Evolutionary conservation across 2,888 invertebrate species (phyloP).

Genomic region (Nomada ruficornis): DNA sequence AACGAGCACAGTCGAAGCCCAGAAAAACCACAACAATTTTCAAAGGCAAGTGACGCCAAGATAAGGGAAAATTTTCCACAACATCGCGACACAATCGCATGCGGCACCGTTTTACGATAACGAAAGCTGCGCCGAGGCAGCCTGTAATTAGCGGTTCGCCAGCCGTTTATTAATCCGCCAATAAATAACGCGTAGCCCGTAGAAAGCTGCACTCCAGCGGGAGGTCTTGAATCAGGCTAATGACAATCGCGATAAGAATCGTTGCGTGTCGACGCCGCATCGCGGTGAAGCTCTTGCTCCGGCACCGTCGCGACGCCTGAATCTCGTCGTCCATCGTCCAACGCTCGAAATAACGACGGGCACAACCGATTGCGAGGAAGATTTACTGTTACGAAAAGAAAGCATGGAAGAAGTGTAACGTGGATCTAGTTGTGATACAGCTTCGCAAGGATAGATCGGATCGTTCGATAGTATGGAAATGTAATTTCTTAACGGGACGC

Average conservation of each 20-base stretch:
- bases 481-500: conserved; percentile 45
- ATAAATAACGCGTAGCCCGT: conserved; percentile 36
- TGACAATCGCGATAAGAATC: conserved; percentile 53
- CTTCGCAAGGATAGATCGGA: conserved; percentile 34
- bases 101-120: conserved; percentile 34
- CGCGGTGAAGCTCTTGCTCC: conserved; percentile 10
- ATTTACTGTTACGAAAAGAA: conserved; percentile 37
- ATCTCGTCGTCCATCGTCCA: not conserved
- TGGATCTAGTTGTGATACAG: not conserved
- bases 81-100: conserved; percentile 12
- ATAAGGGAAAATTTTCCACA: not conserved
- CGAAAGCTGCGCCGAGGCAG: conserved; percentile 10
- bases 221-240: conserved; percentile 50
- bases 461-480: conserved; percentile 42
- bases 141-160: conserved; percentile 39
- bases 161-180: conserved; percentile 42
- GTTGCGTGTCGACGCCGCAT: conserved; percentile 13
- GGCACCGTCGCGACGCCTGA: not conserved
- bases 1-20: too few relatives aligned
- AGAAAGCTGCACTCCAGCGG: conserved; percentile 37
- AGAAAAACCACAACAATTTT: too few relatives aligned
- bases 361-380: conserved; percentile 5
- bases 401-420: not conserved
- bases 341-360: not conserved
- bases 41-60: not conserved